Evolutionary conservation across 1,140 invertebrate genomes (phyloP).

Genomic region (Aphis gossypii): DNA sequence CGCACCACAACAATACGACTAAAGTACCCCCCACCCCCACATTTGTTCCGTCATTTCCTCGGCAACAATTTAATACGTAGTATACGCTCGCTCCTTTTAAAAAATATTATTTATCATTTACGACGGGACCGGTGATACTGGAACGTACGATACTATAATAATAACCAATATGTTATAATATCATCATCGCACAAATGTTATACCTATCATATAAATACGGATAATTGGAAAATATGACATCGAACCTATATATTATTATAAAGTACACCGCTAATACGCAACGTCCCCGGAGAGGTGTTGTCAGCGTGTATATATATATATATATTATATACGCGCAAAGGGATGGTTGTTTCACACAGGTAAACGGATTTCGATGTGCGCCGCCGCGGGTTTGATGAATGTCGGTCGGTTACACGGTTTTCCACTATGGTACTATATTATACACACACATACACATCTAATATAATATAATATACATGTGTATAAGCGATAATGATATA

Average conservation of each 20-base stretch:
- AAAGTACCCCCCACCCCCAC: background rate
- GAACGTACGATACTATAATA: background rate
- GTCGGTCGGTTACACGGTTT: conserved; percentile 32
- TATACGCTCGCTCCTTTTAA: background rate
- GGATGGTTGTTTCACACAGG: background rate
- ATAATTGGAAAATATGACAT: conserved; percentile 7
- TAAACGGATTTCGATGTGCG: conserved; percentile 20
- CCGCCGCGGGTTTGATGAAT: conserved; percentile 4
- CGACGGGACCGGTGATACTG: background rate
- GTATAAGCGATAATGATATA: background rate
- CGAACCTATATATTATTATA: background rate
- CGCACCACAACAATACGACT: background rate
- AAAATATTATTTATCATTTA: background rate
- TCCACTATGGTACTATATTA: conserved; percentile 11
- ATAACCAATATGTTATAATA: background rate
- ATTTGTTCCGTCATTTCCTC: background rate
- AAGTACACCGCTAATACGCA: background rate
- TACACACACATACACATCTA: background rate
- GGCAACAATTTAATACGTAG: background rate
- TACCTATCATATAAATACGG: background rate
- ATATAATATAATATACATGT: background rate
- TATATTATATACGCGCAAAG: background rate
- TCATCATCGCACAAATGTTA: background rate
- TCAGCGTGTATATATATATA: background rate
- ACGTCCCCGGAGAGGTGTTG: background rate